Conservation (phyloP, 2,888 invertebrate genomes). For the Terebella lapidaria region DNA sequence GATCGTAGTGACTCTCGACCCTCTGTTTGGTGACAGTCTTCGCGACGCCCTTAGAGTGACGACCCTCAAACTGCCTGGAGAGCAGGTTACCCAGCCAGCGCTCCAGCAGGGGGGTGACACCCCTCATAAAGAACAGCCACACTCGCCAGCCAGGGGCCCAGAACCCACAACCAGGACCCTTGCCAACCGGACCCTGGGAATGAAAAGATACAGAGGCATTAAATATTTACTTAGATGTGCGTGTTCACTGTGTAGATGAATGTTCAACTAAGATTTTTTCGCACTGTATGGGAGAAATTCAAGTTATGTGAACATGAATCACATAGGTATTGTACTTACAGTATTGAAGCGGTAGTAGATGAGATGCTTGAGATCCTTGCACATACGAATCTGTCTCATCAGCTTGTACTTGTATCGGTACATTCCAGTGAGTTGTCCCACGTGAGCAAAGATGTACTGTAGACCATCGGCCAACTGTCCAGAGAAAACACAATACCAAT, state of each 20-base stretch:
- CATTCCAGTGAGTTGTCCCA: constrained; percentile 99
- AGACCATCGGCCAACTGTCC: constrained; percentile 50
- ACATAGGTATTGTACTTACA: constrained; percentile 64
- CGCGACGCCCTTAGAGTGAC: constrained; percentile 98
- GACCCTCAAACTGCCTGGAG: constrained; percentile 96
- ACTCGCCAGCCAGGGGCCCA: constrained; percentile 99
- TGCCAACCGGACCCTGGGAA: constrained; percentile 86
- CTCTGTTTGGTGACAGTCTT: constrained; percentile 99
- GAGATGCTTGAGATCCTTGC: constrained; percentile 98
- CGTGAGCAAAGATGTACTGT: constrained; percentile 98
- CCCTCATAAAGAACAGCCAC: constrained; percentile 99
- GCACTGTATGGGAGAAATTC: too few species aligned
- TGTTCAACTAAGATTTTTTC: too few species aligned
- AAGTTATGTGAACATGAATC: too few species aligned
- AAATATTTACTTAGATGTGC: too few species aligned
- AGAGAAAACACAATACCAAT: not conserved
- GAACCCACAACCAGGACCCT: constrained; percentile 96
- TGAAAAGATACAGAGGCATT: not conserved
- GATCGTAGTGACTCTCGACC: constrained; percentile 98
- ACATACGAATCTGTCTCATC: constrained; percentile 99
- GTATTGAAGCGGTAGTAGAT: constrained; percentile 99
- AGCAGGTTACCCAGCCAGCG: constrained; percentile 98
- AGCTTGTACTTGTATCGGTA: constrained; percentile 94
- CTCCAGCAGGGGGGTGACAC: constrained; percentile 95
- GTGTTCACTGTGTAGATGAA: too few species aligned